Evolutionary conservation across 2,797 vertebrate genomes (phyloP).

Genomic region (Brotula barbata): DNA sequence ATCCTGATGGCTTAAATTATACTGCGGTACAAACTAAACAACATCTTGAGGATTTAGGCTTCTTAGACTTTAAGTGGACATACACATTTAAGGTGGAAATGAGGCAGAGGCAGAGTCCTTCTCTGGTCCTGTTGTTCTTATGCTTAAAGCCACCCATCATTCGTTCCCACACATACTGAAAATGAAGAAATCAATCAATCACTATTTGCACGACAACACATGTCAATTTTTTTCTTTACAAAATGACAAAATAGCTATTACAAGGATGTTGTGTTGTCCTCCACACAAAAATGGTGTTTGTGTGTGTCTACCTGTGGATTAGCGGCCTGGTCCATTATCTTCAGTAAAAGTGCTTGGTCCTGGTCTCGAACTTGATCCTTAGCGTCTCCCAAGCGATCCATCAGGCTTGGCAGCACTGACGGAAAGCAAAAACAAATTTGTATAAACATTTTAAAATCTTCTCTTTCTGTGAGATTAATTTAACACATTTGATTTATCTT

Average conservation of each 20-base stretch:
- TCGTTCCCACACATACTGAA: slow-evolving; percentile 94
- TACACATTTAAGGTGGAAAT: slow-evolving; percentile 92
- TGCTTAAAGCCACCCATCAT: slow-evolving; percentile 97
- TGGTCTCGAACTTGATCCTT: slow-evolving; percentile 95
- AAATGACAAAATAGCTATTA: too few species aligned
- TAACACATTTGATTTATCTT: too few species aligned
- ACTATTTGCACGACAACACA: neutral
- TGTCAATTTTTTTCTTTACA: neutral
- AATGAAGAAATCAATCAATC: neutral
- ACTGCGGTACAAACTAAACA: too few species aligned
- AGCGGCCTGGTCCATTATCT: slow-evolving; percentile 96
- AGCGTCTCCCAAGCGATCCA: slow-evolving; percentile 92
- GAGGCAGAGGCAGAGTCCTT: slow-evolving; percentile 94
- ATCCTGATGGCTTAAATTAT: too few species aligned
- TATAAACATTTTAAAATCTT: too few species aligned
- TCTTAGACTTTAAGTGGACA: slow-evolving; percentile 8
- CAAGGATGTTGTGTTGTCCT: too few species aligned
- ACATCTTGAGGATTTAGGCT: too few species aligned
- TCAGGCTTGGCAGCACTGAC: slow-evolving; percentile 87
- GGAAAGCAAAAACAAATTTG: neutral
- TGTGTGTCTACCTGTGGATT: slow-evolving; percentile 85
- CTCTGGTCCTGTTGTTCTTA: slow-evolving; percentile 94
- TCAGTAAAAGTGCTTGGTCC: slow-evolving; percentile 90
- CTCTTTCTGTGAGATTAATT: too few species aligned
- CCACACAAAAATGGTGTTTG: too few species aligned